These are phyloP conservation scores for Prinia subflava DNA, from an alignment of 2,113 vertebrate genomes.

Conservation along the genomic window DNA sequence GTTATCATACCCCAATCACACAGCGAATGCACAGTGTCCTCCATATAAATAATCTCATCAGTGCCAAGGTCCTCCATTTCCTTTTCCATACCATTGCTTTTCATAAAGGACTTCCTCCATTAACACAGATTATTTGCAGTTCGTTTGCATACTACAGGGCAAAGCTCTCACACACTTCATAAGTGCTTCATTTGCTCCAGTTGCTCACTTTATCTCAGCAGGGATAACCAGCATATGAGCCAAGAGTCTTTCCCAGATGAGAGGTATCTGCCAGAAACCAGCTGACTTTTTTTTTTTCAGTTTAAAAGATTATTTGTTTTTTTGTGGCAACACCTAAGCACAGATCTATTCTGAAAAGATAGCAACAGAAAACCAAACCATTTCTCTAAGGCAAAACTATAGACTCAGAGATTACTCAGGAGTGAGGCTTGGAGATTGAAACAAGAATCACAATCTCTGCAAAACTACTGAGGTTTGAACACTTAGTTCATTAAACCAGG, in stretches of 20 bases:
- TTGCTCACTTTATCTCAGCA: constrained; percentile 31
- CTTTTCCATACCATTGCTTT: neutral
- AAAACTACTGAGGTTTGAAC: neutral
- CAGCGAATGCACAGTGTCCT: neutral
- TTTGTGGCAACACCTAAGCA: neutral
- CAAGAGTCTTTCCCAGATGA: constrained; percentile 30
- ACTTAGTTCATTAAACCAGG: neutral
- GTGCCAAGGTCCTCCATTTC: neutral
- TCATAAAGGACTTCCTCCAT: constrained; percentile 22
- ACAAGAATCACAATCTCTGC: constrained; percentile 1
- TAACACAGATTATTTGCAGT: neutral
- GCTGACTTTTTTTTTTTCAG: neutral
- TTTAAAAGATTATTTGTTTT: neutral
- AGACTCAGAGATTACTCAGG: neutral
- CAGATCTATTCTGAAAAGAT: neutral
- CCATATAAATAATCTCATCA: neutral
- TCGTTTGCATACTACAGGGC: neutral
- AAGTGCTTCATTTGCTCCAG: constrained; percentile 14
- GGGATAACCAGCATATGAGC: neutral
- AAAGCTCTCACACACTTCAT: neutral
- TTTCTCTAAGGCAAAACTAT: neutral
- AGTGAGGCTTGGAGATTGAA: neutral
- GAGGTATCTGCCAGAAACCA: constrained; percentile 4
- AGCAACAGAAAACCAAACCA: constrained; percentile 16
- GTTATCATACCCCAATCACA: constrained; percentile 23